phyloP scores from a whole-genome alignment of 2,113 vertebrate genomes.

The Sterrhoptilus dennistouni region DNA sequence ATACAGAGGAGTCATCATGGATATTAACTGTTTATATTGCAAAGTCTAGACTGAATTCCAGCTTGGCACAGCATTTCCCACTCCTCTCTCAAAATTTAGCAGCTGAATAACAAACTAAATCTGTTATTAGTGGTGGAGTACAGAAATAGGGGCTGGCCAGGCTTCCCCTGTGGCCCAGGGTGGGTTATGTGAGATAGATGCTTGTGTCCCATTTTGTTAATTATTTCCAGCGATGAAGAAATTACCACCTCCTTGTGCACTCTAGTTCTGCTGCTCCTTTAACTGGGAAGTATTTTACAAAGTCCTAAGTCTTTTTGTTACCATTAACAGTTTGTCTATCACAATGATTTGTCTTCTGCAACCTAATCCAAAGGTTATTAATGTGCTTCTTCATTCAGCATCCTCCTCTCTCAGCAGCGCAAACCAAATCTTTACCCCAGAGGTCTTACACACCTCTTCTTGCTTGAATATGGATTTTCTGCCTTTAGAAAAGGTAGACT shows the following conservation, averaged over 20 bases:
- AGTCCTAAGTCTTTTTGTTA: not conserved
- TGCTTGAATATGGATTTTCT: not conserved
- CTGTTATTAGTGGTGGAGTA: not conserved
- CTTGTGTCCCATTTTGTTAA: not conserved
- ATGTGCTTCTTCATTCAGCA: not conserved
- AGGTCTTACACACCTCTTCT: not conserved
- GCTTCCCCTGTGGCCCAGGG: fast-evolving
- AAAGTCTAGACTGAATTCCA: not conserved
- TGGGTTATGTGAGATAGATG: not conserved
- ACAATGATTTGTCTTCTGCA: not conserved
- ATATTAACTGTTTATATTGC: not conserved
- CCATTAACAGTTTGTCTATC: not conserved
- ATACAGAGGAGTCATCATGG: not conserved
- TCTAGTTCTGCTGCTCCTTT: not conserved
- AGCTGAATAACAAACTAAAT: not conserved
- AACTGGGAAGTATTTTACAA: not conserved
- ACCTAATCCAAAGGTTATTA: not conserved
- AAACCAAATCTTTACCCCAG: not conserved
- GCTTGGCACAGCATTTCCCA: not conserved
- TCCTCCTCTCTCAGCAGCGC: not conserved
- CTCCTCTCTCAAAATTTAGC: not conserved
- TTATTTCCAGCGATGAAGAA: not conserved
- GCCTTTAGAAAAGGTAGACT: not conserved
- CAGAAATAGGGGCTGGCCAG: not conserved
- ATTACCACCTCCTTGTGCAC: not conserved